A percentile compares a stretch with the other conserved stretches of the same genome.
Evolutionary conservation across 1,140 invertebrate genomes (phyloP).

Genomic region (Tetragonula clypearis): DNA sequence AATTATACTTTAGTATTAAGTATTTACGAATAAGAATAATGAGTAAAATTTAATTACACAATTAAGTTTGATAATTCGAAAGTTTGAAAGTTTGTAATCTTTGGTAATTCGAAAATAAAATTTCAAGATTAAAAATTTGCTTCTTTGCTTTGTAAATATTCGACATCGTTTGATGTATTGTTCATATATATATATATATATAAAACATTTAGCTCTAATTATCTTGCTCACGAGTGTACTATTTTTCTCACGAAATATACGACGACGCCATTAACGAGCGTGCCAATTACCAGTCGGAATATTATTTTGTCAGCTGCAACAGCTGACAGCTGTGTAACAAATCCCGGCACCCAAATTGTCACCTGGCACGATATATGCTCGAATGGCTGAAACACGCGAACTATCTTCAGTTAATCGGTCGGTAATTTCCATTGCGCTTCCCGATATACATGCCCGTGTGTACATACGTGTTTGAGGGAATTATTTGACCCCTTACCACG

Average conservation of each 20-base stretch:
- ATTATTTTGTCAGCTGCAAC: not conserved
- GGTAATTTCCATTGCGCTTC: not conserved
- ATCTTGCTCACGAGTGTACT: too few relatives aligned
- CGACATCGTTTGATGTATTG: too few relatives aligned
- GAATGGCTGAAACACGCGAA: not conserved
- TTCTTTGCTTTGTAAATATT: too few relatives aligned
- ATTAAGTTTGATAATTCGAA: too few relatives aligned
- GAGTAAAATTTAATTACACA: too few relatives aligned
- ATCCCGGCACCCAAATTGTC: not conserved
- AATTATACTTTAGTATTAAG: too few relatives aligned
- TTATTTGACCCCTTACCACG: not conserved
- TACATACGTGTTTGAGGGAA: not conserved
- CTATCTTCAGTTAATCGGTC: not conserved
- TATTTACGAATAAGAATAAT: too few relatives aligned
- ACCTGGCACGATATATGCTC: not conserved
- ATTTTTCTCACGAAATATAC: not conserved
- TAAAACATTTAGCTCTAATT: too few relatives aligned
- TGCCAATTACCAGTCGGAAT: not conserved
- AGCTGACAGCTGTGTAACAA: not conserved
- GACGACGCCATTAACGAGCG: not conserved
- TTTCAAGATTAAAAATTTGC: too few relatives aligned
- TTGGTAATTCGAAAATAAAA: too few relatives aligned
- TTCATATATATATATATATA: too few relatives aligned
- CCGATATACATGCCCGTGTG: not conserved
- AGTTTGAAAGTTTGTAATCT: too few relatives aligned